These are phyloP conservation scores for Takifugu rubripes DNA, from an alignment of 2,797 vertebrate genomes.

Conservation along the genomic window DNA sequence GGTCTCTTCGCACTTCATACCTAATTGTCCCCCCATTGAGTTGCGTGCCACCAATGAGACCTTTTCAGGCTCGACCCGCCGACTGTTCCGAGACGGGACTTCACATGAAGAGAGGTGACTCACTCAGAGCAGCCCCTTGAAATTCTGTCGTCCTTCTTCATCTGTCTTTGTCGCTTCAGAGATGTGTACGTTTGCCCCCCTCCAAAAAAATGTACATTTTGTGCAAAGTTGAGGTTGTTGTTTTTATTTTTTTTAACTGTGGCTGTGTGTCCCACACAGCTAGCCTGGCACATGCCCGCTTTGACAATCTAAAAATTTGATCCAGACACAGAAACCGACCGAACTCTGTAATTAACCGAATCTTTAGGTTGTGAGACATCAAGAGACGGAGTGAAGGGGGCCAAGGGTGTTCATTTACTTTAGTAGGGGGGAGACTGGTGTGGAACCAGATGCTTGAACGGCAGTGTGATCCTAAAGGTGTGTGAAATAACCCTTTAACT, in stretches of 20 bases:
- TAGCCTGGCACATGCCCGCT: slow-evolving; percentile 37
- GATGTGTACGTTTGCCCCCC: neutral
- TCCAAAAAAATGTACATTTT: neutral
- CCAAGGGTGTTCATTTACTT: slow-evolving; percentile 42
- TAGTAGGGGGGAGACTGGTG: slow-evolving; percentile 17
- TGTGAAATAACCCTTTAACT: neutral
- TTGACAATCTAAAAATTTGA: slow-evolving; percentile 65
- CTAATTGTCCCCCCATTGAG: slow-evolving; percentile 52
- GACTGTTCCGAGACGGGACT: slow-evolving; percentile 27
- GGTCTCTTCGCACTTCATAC: slow-evolving; percentile 22
- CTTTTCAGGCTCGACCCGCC: slow-evolving; percentile 42
- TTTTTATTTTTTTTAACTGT: slow-evolving; percentile 31
- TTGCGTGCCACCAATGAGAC: slow-evolving; percentile 43
- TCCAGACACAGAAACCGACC: slow-evolving; percentile 35
- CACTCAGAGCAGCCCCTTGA: slow-evolving; percentile 43
- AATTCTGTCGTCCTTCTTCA: slow-evolving; percentile 46
- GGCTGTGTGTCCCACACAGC: slow-evolving; percentile 54
- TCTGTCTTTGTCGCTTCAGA: slow-evolving; percentile 23
- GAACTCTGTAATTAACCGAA: slow-evolving; percentile 58
- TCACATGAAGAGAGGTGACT: slow-evolving; percentile 43
- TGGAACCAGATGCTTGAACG: slow-evolving; percentile 34
- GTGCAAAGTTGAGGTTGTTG: slow-evolving; percentile 4
- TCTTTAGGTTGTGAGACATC: slow-evolving; percentile 49
- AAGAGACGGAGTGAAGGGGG: slow-evolving; percentile 2
- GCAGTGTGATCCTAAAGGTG: neutral